phyloP scores from a whole-genome alignment of 2,113 vertebrate species.

The Sylvilagus bachmani region DNA sequence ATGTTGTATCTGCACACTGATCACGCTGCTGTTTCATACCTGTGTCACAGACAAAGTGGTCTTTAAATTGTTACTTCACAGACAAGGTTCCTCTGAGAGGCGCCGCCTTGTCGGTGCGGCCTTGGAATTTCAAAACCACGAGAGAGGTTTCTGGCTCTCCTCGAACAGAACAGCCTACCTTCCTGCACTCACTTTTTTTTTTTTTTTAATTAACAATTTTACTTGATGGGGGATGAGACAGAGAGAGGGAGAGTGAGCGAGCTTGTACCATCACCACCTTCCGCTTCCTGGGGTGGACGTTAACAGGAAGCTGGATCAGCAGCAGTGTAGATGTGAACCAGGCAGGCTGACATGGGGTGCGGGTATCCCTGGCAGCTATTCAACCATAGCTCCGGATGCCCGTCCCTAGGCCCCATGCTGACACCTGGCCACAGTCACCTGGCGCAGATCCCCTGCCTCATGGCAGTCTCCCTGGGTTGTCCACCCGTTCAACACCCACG shows the following conservation, averaged over 20 bases:
- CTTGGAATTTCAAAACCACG: not conserved
- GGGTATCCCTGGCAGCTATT: too few relatives aligned
- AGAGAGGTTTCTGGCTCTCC: not conserved
- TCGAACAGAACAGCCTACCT: not conserved
- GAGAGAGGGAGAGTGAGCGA: too few relatives aligned
- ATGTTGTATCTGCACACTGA: not conserved
- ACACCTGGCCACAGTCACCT: not conserved
- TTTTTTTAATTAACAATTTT: too few relatives aligned
- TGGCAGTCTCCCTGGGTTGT: fast-evolving
- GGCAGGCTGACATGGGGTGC: too few relatives aligned
- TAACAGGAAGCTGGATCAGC: too few relatives aligned
- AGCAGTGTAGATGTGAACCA: too few relatives aligned
- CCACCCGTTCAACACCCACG: not conserved
- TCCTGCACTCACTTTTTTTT: not conserved
- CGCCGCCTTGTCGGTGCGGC: not conserved
- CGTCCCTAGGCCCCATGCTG: too few relatives aligned
- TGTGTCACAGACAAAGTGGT: fast-evolving
- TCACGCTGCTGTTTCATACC: not conserved
- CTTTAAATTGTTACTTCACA: not conserved
- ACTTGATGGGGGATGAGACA: too few relatives aligned
- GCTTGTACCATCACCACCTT: too few relatives aligned
- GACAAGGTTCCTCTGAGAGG: not conserved
- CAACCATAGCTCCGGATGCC: too few relatives aligned
- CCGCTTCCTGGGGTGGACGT: too few relatives aligned
- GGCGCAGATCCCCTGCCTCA: not conserved